These are phyloP conservation scores for Ochropleura plecta DNA, from an alignment of 2,888 invertebrate species.

Conservation along the genomic window DNA sequence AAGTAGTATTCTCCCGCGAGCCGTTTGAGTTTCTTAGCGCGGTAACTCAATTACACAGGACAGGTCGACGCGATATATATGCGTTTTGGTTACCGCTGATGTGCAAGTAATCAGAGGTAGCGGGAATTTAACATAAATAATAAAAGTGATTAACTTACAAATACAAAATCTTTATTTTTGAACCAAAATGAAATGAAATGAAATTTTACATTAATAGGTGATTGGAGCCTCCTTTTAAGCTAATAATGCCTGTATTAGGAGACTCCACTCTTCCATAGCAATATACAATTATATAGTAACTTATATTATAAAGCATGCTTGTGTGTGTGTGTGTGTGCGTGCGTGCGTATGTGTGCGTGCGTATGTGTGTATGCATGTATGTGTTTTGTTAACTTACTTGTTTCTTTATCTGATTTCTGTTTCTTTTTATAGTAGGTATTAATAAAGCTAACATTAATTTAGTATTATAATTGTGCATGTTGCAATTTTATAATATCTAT, in stretches of 20 bases:
- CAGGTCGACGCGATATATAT: conserved; percentile 86
- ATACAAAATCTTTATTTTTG: no score
- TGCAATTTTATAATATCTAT: background rate
- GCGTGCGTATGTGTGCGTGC: no score
- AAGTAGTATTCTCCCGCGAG: conserved; percentile 79
- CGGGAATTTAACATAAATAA: conserved; percentile 30
- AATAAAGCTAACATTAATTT: background rate
- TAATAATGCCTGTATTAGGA: no score
- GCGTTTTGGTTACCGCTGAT: conserved; percentile 71
- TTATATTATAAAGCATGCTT: no score
- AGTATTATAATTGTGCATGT: background rate
- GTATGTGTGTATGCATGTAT: no score
- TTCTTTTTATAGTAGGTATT: background rate
- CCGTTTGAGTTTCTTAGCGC: conserved; percentile 80
- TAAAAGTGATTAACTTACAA: background rate
- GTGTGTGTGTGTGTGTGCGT: no score
- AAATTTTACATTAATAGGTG: no score
- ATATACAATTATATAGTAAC: no score
- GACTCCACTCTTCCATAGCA: no score
- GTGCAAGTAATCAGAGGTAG: conserved; percentile 48
- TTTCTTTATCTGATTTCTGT: background rate
- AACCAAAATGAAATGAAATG: no score
- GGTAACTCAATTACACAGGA: conserved; percentile 88
- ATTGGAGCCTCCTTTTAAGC: no score
- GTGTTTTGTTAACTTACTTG: background rate